Evolutionary conservation across 2,797 vertebrate species (phyloP).

Genomic region (Denticeps clupeoides): DNA sequence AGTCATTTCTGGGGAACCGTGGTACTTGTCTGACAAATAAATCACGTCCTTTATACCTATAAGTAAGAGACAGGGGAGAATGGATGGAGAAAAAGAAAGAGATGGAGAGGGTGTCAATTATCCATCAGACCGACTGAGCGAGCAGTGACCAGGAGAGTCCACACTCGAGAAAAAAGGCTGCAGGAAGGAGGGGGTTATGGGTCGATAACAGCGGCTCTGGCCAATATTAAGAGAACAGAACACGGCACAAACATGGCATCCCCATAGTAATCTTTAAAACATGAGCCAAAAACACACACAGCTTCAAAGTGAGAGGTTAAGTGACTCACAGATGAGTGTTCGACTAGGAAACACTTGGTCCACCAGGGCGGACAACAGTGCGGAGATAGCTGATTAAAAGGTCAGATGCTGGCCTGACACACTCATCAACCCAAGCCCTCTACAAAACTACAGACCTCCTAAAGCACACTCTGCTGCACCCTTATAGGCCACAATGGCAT

Average conservation of each 20-base stretch:
- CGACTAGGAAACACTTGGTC: too few relatives aligned
- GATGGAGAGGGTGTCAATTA: conserved; percentile 12
- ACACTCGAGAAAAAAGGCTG: not conserved
- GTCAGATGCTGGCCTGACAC: too few relatives aligned
- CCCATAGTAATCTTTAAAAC: conserved; percentile 19
- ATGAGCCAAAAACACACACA: conserved; percentile 2
- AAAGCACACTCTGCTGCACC: too few relatives aligned
- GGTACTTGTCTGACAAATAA: conserved; percentile 87
- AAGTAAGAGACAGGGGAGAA: conserved; percentile 19
- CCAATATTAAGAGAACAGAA: conserved; percentile 16
- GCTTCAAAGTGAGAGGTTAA: too few relatives aligned
- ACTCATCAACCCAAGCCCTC: too few relatives aligned
- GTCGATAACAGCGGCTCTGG: conserved; percentile 9
- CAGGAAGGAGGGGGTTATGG: not conserved
- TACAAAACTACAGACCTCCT: too few relatives aligned
- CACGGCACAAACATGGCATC: conserved; percentile 7
- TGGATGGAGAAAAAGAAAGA: not conserved
- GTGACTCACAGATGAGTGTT: too few relatives aligned
- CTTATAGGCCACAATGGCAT: too few relatives aligned
- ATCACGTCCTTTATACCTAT: conserved; percentile 84
- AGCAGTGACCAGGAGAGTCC: not conserved
- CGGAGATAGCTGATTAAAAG: too few relatives aligned
- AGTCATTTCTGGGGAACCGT: conserved; percentile 62
- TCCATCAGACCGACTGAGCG: conserved; percentile 3
- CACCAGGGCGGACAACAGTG: too few relatives aligned